Evolutionary conservation across 2,888 invertebrate species (phyloP), one percentile per base, ranked within the genome.

Genomic region (Ormyrus rosae): DNA sequence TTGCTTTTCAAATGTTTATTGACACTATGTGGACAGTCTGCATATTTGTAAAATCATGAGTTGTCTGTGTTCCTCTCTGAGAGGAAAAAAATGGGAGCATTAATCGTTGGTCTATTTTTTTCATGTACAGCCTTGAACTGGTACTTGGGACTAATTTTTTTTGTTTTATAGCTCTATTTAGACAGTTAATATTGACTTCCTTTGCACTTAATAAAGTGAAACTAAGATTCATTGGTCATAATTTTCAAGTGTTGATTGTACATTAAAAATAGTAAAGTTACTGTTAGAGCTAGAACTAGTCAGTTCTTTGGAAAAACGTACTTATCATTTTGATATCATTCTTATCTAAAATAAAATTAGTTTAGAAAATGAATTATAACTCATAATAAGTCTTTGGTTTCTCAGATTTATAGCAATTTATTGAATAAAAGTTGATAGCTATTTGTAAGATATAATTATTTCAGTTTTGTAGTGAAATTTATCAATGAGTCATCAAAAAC

Each of bases 401-500:
- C 5, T 34, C 50, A 72, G 34, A 72, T 53, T 13, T 4, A 55
- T 68, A 75, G 45, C 68, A 73, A 73, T 64, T 6, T 50, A 46
- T 45, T 73, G 64, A 46, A 64, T 73, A 13, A 50, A 34, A 63
- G 55, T 64, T 55, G 11, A 13, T 58, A 51, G n/a, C 7, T 19
- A 11, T 53, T 19, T 46, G 58, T 46, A 45, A 75, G 45, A 75
- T 60, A 53, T 75, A 61, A 75, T 75, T 75, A 68, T 45, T 68
- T 68, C 48, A 50, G 10, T 68, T 60, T 67, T 61, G 46, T 68
- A 61, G 60, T 67, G 51, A 68, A 45, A 75, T 51, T 61, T 53
- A 51, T 19, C 46, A 67, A 75, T 75, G 75, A 75, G 60, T 75
- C 75, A 75, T 68, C 68, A 53, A 61, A 68, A 74, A 67, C 65